These are phyloP conservation scores for Melanargia galathea DNA, from an alignment of 2,888 invertebrate species.

Conservation along the genomic window DNA sequence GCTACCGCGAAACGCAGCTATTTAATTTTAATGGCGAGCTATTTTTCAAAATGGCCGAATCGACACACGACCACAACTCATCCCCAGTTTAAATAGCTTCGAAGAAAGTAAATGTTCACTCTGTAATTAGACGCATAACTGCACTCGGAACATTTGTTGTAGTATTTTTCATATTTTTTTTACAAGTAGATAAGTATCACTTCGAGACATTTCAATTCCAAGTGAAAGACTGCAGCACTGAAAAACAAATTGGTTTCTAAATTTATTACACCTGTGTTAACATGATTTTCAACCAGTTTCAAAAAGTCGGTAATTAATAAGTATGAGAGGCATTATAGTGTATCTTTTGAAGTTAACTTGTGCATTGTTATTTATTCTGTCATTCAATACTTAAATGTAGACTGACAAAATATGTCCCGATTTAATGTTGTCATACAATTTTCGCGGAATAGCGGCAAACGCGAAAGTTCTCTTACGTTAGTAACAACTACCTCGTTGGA, in stretches of 20 bases:
- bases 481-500: too few species aligned
- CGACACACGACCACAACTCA: constrained; percentile 15
- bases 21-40: not conserved
- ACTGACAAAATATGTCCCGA: too few species aligned
- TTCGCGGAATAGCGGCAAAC: too few species aligned
- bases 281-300: too few species aligned
- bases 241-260: constrained; percentile 17
- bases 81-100: constrained; percentile 37
- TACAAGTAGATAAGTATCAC: not conserved
- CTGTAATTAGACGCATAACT: constrained; percentile 49
- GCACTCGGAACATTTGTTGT: constrained; percentile 38
- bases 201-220: not conserved
- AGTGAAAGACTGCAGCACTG: not conserved
- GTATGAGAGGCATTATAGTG: too few species aligned
- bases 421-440: too few species aligned
- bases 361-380: too few species aligned
- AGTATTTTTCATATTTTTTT: constrained; percentile 23
- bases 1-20: not conserved
- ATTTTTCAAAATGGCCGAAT: constrained; percentile 17
- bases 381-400: too few species aligned
- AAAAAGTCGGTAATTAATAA: too few species aligned
- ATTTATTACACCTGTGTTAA: not conserved
- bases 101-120: constrained; percentile 43
- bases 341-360: too few species aligned
- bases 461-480: too few species aligned